Conservation (phyloP, 2,888 invertebrate genomes). For the Allophyes oxyacanthae region DNA sequence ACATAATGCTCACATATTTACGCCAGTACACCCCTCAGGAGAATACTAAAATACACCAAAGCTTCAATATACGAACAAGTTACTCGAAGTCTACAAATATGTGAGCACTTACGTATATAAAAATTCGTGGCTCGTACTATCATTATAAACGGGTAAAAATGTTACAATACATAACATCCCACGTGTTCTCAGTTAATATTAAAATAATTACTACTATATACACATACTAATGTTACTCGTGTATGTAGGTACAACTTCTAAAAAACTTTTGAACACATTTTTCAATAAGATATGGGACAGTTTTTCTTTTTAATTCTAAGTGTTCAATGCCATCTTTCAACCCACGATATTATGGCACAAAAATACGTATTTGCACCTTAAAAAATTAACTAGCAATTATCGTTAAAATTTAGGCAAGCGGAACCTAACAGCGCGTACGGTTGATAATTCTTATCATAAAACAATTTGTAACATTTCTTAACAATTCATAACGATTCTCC, state of each 20-base stretch:
- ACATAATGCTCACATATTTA: constrained; percentile 55
- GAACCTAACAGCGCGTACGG: constrained; percentile 57
- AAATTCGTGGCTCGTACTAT: constrained; percentile 54
- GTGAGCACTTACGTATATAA: constrained; percentile 57
- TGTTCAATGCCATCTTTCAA: constrained; percentile 62
- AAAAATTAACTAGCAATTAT: constrained; percentile 50
- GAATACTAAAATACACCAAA: constrained; percentile 30
- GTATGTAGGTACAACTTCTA: constrained; percentile 82
- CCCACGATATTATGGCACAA: constrained; percentile 75
- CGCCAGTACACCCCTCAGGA: constrained; percentile 10
- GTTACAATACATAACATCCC: constrained; percentile 63
- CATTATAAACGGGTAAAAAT: constrained; percentile 61
- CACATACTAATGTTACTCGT: constrained; percentile 74
- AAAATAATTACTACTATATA: constrained; percentile 73
- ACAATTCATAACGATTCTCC: constrained; percentile 39
- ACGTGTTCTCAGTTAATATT: constrained; percentile 60
- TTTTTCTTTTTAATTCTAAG: constrained; percentile 59
- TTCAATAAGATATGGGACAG: constrained; percentile 86
- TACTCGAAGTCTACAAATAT: constrained; percentile 46
- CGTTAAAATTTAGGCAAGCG: constrained; percentile 66
- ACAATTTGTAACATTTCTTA: constrained; percentile 37
- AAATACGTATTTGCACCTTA: constrained; percentile 65
- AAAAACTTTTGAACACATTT: constrained; percentile 86
- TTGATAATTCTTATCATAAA: constrained; percentile 35
- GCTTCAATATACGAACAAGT: constrained; percentile 40